Evolutionary conservation across 2,888 invertebrate species (phyloP).

Genomic region (Nezara viridula): DNA sequence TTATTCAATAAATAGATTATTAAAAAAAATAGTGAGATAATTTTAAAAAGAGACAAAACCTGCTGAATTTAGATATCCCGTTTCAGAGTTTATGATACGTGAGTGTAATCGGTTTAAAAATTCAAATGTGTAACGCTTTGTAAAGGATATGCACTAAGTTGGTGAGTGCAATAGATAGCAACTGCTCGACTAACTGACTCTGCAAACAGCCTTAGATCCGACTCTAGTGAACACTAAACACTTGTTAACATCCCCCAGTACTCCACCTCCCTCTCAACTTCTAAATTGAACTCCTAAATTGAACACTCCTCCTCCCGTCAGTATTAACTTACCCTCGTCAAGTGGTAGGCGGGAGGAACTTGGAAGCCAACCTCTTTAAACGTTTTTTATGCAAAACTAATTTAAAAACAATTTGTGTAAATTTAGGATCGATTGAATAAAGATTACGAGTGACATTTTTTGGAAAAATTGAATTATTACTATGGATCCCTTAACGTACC

Average conservation of each 20-base stretch:
- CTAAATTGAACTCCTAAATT: conserved; percentile 6
- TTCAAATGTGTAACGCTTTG: no score
- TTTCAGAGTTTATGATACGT: no score
- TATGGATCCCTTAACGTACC: no score
- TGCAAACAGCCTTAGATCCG: not conserved
- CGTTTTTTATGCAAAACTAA: not conserved
- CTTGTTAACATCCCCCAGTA: not conserved
- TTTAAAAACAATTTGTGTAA: not conserved
- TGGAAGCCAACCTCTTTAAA: not conserved
- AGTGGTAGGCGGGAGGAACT: not conserved
- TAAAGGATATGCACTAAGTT: not conserved
- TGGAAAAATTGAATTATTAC: no score
- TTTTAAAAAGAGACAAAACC: no score
- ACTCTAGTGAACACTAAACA: not conserved
- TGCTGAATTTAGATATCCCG: no score
- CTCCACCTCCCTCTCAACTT: not conserved
- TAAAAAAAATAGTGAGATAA: no score
- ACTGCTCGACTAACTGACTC: not conserved
- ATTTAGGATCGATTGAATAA: no score
- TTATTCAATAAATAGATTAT: no score
- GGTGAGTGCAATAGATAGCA: not conserved
- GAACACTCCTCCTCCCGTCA: not conserved
- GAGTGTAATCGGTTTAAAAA: no score
- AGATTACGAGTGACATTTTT: no score
- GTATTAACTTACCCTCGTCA: not conserved